Base-by-base conservation (phyloP, 2,113 vertebrate species). In the Antechinus flavipes region DNA sequence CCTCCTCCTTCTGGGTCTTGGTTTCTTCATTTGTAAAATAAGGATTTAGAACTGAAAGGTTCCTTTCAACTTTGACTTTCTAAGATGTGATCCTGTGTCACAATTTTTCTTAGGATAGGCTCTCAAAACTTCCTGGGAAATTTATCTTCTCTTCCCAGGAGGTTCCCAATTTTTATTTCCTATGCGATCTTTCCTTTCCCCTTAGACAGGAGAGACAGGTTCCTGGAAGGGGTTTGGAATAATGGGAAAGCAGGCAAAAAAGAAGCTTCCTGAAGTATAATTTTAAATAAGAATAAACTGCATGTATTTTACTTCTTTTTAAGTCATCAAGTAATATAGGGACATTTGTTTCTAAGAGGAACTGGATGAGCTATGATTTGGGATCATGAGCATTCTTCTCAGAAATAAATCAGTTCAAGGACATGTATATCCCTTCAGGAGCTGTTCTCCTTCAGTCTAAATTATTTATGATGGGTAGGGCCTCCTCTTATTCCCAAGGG, bases 391-490 rank as follows among this genome's bases (percentile, higher is more conserved):
- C 90, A 95, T 94, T 95, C 95, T 25, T 24, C 10, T 47, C 95
- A 95, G 53, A 92, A n/a, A 92, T 26, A 56, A 84, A 97, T 84
- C 91, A 50, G 58, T 68, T 93, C 54, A 54, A 58, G 93, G 94
- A 53, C 76, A 94, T 76, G 47, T 89, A 91, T 93, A 42, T 90
- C 52, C 91, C 55, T 47, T 93, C 49, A 52, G 76, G 12, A 90
- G 94, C 55, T 92, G 90, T 95, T 96, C 47, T 55, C 94, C 90
- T 93, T 96, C 90, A 35, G 58, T 1, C 8, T 92, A 89, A 90
- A 93, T 90, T 94, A 95, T 96, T 94, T 94, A 93, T 91, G 93
- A 76, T 49, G 84, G 90, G 91, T 92, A 93, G 94, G 30, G 27
- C n/a, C 52, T 93, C 68, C 47, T 84, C 61, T 94, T 27, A 84